phyloP scores from a whole-genome alignment of 2,797 vertebrate genomes.

The Pelochelys cantorii region DNA sequence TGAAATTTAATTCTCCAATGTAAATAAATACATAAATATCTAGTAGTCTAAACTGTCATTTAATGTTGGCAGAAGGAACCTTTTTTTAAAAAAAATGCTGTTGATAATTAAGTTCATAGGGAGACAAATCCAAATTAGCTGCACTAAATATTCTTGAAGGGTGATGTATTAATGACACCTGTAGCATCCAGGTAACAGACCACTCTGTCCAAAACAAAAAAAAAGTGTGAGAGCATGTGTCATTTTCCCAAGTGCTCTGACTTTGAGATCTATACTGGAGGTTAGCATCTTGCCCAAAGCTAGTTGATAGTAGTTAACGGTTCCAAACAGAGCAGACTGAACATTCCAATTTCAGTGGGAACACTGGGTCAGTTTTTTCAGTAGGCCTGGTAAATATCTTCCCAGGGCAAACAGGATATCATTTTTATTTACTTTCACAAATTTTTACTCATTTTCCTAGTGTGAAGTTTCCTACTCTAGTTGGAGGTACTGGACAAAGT shows the following conservation, averaged over 20 bases:
- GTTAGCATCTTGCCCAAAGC: background rate
- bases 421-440: slow-evolving; percentile 23
- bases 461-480: slow-evolving; percentile 63
- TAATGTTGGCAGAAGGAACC: background rate
- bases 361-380: slow-evolving; percentile 42
- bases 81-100: background rate
- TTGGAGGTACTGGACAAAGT: slow-evolving; percentile 38
- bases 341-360: background rate
- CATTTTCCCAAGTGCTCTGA: slow-evolving; percentile 16
- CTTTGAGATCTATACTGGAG: background rate
- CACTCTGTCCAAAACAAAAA: background rate
- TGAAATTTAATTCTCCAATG: background rate
- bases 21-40: background rate
- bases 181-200: slow-evolving; percentile 53
- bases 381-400: slow-evolving; percentile 52
- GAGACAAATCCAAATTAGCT: background rate
- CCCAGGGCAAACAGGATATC: slow-evolving; percentile 69
- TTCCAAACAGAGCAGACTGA: slow-evolving; percentile 24
- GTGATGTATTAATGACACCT: background rate
- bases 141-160: background rate
- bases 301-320: slow-evolving; percentile 3
- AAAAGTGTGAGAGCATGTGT: background rate
- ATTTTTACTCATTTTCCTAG: slow-evolving; percentile 48
- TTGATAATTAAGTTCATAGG: background rate
- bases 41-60: background rate